These are phyloP conservation scores for Litocranius walleri DNA, from an alignment of 2,113 vertebrate species.

Conservation along the genomic window DNA sequence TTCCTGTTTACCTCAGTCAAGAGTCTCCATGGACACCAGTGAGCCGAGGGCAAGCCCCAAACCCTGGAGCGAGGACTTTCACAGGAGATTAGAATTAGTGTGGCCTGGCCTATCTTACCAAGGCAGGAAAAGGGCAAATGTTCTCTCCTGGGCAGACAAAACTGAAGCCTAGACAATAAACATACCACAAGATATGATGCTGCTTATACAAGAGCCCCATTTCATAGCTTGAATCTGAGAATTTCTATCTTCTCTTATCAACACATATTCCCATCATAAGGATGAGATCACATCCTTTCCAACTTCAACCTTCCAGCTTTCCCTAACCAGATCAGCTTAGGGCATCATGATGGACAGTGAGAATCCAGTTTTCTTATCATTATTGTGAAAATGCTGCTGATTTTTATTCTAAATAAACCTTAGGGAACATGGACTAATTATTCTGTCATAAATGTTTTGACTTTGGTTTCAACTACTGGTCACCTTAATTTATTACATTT, in stretches of 20 bases:
- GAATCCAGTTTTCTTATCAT: slow-evolving; percentile 42
- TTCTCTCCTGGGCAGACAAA: not conserved
- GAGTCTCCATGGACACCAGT: not conserved
- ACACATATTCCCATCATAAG: not conserved
- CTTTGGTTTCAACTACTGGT: slow-evolving; percentile 44
- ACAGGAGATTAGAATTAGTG: not conserved
- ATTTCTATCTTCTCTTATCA: not conserved
- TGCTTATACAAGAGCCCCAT: not conserved
- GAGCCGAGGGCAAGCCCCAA: not conserved
- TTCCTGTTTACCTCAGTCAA: not conserved
- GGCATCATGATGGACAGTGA: not conserved
- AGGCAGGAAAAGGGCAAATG: not conserved
- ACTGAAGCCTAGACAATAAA: not conserved
- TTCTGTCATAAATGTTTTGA: slow-evolving; percentile 72
- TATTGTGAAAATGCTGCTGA: slow-evolving; percentile 37
- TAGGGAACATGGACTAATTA: slow-evolving; percentile 79
- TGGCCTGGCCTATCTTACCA: not conserved
- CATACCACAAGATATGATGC: not conserved
- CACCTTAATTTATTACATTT: not conserved
- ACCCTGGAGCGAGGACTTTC: not conserved
- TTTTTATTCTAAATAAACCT: slow-evolving; percentile 72
- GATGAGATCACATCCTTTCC: slow-evolving; percentile 34
- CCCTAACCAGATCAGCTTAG: not conserved
- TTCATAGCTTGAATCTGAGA: not conserved
- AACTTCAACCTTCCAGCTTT: not conserved